Percentiles rank a stretch among this genome's conserved stretches.
phyloP scores from a whole-genome alignment of 2,888 invertebrate species.

The Congeria kusceri region DNA sequence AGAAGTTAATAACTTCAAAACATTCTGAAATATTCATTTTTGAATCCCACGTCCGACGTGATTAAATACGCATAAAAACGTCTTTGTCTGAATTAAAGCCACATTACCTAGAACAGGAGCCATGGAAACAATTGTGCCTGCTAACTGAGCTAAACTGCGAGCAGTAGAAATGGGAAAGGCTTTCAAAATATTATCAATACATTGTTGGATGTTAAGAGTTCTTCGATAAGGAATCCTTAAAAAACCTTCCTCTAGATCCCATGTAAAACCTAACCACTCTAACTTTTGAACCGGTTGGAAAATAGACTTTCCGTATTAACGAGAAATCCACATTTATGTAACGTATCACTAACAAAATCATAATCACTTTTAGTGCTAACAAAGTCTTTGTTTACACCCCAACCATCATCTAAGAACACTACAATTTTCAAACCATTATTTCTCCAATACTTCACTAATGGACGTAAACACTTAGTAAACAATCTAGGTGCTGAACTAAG shows the following conservation, averaged over 20 bases:
- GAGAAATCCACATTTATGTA: not conserved
- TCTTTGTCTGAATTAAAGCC: constrained; percentile 7
- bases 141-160: not conserved
- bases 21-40: not conserved
- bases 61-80: not conserved
- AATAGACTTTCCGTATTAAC: not conserved
- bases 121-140: no score
- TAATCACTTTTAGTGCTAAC: no score
- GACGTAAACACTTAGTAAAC: not conserved
- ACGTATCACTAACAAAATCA: not conserved
- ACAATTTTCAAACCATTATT: not conserved
- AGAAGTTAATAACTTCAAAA: not conserved
- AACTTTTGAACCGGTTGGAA: not conserved
- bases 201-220: not conserved
- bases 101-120: constrained; percentile 5
- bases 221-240: not conserved
- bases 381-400: no score
- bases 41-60: not conserved
- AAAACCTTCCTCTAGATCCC: not conserved
- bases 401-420: not conserved
- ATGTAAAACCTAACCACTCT: not conserved
- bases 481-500: not conserved
- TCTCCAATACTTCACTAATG: not conserved
- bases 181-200: not conserved
- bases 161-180: not conserved